These are phyloP conservation scores for Erythrocercus mccallii DNA, from an alignment of 2,113 vertebrate species.

Conservation along the genomic window DNA sequence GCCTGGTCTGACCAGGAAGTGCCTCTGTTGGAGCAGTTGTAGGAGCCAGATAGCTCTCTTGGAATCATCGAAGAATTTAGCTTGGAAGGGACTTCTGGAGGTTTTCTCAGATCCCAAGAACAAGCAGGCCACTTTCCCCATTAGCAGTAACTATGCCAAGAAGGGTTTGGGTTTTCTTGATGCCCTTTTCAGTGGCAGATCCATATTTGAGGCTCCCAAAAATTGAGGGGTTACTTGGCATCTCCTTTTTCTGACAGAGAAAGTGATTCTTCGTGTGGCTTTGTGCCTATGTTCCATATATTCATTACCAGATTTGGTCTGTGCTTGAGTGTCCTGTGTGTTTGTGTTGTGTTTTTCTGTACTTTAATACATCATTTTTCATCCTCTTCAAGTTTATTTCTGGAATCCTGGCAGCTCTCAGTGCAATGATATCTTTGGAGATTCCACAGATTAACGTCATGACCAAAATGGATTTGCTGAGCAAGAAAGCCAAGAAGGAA, in stretches of 20 bases:
- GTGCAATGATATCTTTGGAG: conserved; percentile 93
- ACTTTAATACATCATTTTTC: not conserved
- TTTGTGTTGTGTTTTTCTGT: not conserved
- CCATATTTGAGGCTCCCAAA: not conserved
- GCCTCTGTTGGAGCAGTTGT: not conserved
- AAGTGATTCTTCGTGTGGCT: not conserved
- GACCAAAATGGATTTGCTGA: conserved; percentile 98
- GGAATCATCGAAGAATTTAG: not conserved
- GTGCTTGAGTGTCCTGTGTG: not conserved
- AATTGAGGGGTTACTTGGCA: not conserved
- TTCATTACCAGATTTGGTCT: not conserved
- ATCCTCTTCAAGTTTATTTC: conserved; percentile 86
- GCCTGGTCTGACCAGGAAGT: not conserved
- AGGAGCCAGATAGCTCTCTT: not conserved
- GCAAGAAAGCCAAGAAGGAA: conserved; percentile 92
- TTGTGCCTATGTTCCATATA: not conserved
- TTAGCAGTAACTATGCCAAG: not conserved
- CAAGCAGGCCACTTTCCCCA: not conserved
- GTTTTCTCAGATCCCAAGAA: not conserved
- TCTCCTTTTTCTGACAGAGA: not conserved
- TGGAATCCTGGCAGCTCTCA: conserved; percentile 93
- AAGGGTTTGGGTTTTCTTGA: not conserved
- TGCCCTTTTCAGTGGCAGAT: not conserved
- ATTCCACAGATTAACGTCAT: conserved; percentile 96
- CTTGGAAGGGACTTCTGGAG: not conserved